A percentile compares a stretch with the other conserved stretches of the same genome.
These are phyloP conservation scores for Montipora foliosa DNA, from an alignment of 64 coral and sea anemone species.

Conservation along the genomic window DNA sequence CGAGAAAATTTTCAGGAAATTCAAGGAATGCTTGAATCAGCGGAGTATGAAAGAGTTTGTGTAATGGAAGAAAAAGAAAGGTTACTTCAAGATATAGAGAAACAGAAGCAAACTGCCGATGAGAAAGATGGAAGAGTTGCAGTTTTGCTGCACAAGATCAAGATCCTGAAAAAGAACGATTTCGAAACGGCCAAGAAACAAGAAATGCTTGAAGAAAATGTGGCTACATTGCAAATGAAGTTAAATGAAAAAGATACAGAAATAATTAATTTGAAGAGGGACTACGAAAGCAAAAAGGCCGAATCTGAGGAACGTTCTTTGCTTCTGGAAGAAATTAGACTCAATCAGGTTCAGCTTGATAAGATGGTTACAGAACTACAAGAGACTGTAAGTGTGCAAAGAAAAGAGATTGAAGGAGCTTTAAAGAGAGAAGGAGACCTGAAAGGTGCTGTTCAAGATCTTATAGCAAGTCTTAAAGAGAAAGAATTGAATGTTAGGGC, in stretches of 20 bases:
- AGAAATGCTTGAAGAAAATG: conserved; percentile 46
- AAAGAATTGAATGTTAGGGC: neutral
- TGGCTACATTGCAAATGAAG: conserved; percentile 17
- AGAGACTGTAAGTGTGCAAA: neutral
- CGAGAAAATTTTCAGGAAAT: conserved; percentile 2
- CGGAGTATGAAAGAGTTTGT: neutral
- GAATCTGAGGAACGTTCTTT: neutral
- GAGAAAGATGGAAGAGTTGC: neutral
- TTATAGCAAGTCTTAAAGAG: conserved; percentile 4
- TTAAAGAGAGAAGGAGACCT: conserved; percentile 13
- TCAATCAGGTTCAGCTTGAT: neutral
- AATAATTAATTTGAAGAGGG: neutral
- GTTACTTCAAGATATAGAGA: conserved; percentile 10
- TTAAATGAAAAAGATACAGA: conserved; percentile 16
- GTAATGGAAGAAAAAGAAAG: neutral
- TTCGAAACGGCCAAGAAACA: conserved; percentile 19
- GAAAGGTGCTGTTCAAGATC: conserved; percentile 15
- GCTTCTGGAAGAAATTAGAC: conserved; percentile 13
- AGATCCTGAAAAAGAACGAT: conserved; percentile 12
- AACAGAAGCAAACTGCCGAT: neutral
- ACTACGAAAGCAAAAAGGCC: neutral
- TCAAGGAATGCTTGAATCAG: neutral
- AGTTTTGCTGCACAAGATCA: conserved; percentile 23
- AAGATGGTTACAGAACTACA: conserved; percentile 8
- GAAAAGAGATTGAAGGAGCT: conserved; percentile 12